Percentiles rank a stretch among this genome's conserved stretches.
phyloP scores from a whole-genome alignment of 1,140 invertebrate species.

The Goniozus legneri region DNA sequence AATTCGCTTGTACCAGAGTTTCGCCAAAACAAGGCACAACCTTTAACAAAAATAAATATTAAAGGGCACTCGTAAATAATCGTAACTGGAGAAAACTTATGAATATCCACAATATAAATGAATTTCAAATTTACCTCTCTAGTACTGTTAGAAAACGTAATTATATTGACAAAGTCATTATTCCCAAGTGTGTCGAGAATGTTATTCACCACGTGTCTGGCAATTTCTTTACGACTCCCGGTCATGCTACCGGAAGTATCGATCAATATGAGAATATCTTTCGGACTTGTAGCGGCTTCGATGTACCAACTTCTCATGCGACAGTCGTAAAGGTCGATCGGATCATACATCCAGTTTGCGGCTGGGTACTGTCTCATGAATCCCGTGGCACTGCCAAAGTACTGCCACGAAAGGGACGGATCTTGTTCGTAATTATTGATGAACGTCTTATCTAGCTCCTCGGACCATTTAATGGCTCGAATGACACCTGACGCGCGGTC shows the following conservation, averaged over 20 bases:
- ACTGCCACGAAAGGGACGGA: conserved; percentile 92
- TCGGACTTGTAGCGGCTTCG: conserved; percentile 93
- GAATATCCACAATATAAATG: too few species aligned
- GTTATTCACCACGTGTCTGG: conserved; percentile 88
- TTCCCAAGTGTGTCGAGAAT: conserved; percentile 96
- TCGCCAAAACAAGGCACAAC: conserved; percentile 85
- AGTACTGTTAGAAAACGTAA: conserved; percentile 77
- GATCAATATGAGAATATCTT: conserved; percentile 93
- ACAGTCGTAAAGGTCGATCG: conserved; percentile 85
- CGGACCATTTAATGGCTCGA: conserved; percentile 66
- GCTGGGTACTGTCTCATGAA: conserved; percentile 93
- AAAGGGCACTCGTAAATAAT: background rate
- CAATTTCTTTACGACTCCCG: conserved; percentile 87
- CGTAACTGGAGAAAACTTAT: background rate
- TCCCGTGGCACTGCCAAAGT: conserved; percentile 92
- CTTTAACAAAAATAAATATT: conserved; percentile 17
- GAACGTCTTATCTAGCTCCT: conserved; percentile 83
- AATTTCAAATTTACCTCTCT: conserved; percentile 57
- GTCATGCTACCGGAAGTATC: conserved; percentile 97
- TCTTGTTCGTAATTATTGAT: conserved; percentile 83
- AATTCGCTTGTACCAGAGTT: conserved; percentile 83
- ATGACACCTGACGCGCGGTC: conserved; percentile 60
- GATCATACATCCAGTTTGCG: conserved; percentile 67
- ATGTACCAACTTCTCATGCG: conserved; percentile 91
- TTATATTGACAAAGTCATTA: conserved; percentile 98